A percentile compares a stretch with the other conserved stretches of the same genome.
These are phyloP conservation scores for Astropecten irregularis DNA, from an alignment of 53 echinoderm and acorn worm species.

Conservation along the genomic window DNA sequence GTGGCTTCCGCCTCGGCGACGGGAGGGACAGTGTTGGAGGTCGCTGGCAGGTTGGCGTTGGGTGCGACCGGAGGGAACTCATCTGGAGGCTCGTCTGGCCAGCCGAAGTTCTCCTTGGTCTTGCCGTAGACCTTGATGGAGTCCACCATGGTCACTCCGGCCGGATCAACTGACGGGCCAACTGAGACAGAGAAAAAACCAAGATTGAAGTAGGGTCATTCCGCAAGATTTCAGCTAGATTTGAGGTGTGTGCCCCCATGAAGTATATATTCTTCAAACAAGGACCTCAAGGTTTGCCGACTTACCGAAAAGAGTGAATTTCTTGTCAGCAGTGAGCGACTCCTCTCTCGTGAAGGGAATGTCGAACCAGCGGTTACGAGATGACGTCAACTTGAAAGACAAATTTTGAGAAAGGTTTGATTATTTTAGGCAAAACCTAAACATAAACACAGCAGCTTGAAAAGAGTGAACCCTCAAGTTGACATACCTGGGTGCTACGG, in stretches of 20 bases:
- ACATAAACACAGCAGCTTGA: no score
- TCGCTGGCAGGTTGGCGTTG: slow-evolving; percentile 57
- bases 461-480: no score
- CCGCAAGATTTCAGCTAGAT: no score
- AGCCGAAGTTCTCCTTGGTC: slow-evolving; percentile 95
- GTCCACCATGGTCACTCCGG: slow-evolving; percentile 95
- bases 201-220: no score
- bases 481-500: slow-evolving; percentile 85
- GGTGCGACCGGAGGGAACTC: slow-evolving; percentile 81
- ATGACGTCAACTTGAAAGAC: slow-evolving; percentile 67
- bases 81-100: slow-evolving; percentile 95
- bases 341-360: slow-evolving; percentile 99
- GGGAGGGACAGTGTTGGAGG: slow-evolving; percentile 30
- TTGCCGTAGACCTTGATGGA: slow-evolving; percentile 99
- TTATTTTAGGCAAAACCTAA: no score
- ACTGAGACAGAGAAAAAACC: slow-evolving; percentile 60
- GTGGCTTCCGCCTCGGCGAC: slow-evolving; percentile 72
- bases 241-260: no score
- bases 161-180: slow-evolving; percentile 92
- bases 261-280: no score
- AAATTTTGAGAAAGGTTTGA: background rate
- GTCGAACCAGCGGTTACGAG: slow-evolving; percentile 97
- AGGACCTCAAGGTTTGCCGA: no score
- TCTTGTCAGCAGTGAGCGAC: slow-evolving; percentile 95
- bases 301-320: slow-evolving; percentile 96